Evolutionary conservation across 2,113 vertebrate species (phyloP).

Genomic region (Cervus canadensis): DNA sequence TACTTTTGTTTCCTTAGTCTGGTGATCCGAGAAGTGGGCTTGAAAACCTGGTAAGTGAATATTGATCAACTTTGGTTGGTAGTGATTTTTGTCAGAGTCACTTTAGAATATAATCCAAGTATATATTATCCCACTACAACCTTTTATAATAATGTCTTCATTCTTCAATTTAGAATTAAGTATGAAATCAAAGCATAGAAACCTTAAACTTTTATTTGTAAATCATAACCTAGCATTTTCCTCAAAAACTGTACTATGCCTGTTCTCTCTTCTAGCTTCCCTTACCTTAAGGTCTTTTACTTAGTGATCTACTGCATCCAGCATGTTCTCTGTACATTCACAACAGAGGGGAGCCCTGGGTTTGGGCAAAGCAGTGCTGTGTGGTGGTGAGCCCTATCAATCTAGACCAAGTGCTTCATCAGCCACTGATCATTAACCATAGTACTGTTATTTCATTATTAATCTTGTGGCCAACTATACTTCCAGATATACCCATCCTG

Average conservation of each 20-base stretch:
- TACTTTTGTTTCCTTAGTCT: constrained; percentile 5
- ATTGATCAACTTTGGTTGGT: not conserved
- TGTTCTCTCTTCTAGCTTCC: not conserved
- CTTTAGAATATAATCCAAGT: not conserved
- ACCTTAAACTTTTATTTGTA: not conserved
- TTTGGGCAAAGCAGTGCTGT: accelerated
- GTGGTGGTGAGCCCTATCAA: accelerated
- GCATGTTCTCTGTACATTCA: not conserved
- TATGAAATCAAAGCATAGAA: not conserved
- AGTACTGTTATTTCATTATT: not conserved
- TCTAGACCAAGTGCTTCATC: not conserved
- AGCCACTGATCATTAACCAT: not conserved
- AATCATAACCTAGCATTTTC: not conserved
- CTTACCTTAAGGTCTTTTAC: not conserved
- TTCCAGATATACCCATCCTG: not conserved
- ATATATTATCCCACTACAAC: not conserved
- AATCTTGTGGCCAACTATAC: not conserved
- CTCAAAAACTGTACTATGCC: not conserved
- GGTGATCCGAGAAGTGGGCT: not conserved
- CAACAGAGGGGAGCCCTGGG: not conserved
- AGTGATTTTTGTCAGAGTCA: not conserved
- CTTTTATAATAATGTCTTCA: not conserved
- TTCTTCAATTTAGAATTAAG: not conserved
- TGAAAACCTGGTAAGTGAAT: not conserved
- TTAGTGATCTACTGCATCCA: not conserved